phyloP scores from a whole-genome alignment of 1,140 invertebrate species.

The Pseudoatta argentina region DNA sequence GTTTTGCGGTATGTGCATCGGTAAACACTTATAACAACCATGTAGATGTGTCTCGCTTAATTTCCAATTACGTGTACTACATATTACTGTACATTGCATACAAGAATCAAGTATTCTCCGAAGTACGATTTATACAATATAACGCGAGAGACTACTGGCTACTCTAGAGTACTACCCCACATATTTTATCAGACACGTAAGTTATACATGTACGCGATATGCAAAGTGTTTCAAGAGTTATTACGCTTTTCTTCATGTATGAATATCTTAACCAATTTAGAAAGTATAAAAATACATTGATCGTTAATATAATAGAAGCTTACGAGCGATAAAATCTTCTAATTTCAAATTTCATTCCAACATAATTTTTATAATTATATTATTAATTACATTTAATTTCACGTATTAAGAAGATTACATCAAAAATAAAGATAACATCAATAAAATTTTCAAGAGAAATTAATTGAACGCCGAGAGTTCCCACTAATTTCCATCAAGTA shows the following conservation, averaged over 20 bases:
- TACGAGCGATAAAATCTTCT: background rate
- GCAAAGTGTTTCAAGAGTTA: conserved; percentile 28
- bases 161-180: background rate
- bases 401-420: background rate
- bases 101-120: conserved; percentile 10
- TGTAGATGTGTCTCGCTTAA: conserved; percentile 1
- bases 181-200: conserved; percentile 45
- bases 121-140: conserved; percentile 14
- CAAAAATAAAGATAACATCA: background rate
- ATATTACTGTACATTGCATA: conserved; percentile 17
- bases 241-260: background rate
- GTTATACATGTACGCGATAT: conserved; percentile 19
- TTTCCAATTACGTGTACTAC: conserved; percentile 37
- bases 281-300: background rate
- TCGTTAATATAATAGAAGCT: background rate
- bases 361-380: background rate
- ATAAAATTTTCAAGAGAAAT: background rate
- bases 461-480: background rate
- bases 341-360: background rate
- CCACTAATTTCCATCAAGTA: background rate
- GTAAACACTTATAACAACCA: background rate
- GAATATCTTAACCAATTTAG: conserved; percentile 17
- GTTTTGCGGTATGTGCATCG: background rate
- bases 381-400: background rate
- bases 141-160: conserved; percentile 4